These are phyloP conservation scores for Prosapia bicincta DNA, from an alignment of 2,888 invertebrate species.

Conservation along the genomic window DNA sequence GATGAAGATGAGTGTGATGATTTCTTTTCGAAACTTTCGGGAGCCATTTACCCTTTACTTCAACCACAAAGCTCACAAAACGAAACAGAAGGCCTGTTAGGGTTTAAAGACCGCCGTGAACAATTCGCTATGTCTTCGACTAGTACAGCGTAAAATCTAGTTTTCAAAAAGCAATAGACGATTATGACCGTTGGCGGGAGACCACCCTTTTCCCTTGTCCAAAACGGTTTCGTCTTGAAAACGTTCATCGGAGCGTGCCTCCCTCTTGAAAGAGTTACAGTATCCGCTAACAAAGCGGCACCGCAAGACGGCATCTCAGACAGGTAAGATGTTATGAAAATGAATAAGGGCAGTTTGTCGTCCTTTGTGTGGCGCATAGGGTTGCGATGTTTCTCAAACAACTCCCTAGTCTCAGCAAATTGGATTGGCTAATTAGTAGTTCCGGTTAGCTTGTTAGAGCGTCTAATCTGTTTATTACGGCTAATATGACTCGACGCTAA, in stretches of 20 bases:
- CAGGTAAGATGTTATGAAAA: not conserved
- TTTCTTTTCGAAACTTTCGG: no score
- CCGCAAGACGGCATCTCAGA: not conserved
- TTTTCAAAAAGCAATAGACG: not conserved
- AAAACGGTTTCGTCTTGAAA: not conserved
- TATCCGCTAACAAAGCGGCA: not conserved
- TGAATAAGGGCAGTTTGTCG: not conserved
- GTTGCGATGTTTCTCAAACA: not conserved
- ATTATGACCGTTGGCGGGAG: not conserved
- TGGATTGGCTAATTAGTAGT: not conserved
- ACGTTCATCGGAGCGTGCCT: not conserved
- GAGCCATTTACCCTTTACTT: no score
- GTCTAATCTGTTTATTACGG: not conserved
- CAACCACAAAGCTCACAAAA: no score
- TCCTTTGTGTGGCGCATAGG: not conserved
- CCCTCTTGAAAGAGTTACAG: not conserved
- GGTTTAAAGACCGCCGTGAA: no score
- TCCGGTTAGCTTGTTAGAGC: not conserved
- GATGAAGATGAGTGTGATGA: no score
- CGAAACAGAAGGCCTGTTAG: no score
- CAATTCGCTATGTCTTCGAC: not conserved
- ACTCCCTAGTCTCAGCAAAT: not conserved
- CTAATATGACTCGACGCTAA: not conserved
- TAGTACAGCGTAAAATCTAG: not conserved
- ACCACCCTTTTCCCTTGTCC: not conserved